These are phyloP conservation scores for Limnephilus marmoratus DNA, from an alignment of 2,888 invertebrate species.

Conservation along the genomic window DNA sequence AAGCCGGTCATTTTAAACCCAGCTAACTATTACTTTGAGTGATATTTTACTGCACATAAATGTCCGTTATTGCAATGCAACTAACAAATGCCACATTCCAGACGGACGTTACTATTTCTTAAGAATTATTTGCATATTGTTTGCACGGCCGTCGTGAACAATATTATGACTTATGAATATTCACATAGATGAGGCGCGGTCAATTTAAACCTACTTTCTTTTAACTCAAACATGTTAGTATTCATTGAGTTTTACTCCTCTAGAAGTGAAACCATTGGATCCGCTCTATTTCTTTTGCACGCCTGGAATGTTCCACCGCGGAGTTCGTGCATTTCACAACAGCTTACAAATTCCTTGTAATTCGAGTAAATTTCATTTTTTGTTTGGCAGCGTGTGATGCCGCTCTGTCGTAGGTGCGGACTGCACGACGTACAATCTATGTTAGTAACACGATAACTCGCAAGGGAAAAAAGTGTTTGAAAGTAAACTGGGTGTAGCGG, in stretches of 20 bases:
- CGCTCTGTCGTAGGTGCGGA: background rate
- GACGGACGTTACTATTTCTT: background rate
- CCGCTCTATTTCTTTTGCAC: conserved; percentile 38
- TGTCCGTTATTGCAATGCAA: background rate
- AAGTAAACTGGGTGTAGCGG: background rate
- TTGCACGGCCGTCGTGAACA: background rate
- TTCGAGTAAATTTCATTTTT: conserved; percentile 11
- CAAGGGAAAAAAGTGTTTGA: background rate
- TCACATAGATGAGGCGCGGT: conserved; percentile 33
- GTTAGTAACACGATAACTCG: background rate
- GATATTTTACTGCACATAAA: background rate
- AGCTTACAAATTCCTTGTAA: conserved; percentile 22
- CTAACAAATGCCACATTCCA: background rate
- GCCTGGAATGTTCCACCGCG: conserved; percentile 34
- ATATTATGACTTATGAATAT: conserved; percentile 26
- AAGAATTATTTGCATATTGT: background rate
- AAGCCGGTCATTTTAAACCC: background rate
- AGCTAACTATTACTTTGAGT: background rate
- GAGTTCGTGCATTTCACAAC: conserved; percentile 30
- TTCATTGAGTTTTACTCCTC: conserved; percentile 20
- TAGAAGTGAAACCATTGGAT: conserved; percentile 40
- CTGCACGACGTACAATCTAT: background rate
- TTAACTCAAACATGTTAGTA: background rate
- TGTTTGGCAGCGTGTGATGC: background rate
- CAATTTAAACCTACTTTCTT: conserved; percentile 35